phyloP scores from a whole-genome alignment of 1,140 invertebrate genomes.

The Pseudomyrmex gracilis region DNA sequence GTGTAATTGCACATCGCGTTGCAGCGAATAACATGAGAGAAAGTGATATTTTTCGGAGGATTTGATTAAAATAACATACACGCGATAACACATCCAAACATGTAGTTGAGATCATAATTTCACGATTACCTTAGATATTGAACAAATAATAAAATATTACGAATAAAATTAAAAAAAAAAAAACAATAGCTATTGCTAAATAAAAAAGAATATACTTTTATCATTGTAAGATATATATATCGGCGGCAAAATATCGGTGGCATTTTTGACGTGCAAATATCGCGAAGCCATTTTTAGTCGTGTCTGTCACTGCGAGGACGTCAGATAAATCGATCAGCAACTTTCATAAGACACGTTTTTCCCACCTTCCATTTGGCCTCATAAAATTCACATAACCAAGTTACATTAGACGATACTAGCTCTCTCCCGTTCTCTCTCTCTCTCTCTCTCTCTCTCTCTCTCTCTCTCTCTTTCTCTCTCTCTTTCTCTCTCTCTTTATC shows the following conservation, averaged over 20 bases:
- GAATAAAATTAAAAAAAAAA: neutral
- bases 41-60: neutral
- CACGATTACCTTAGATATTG: neutral
- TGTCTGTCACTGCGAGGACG: slow-evolving; percentile 40
- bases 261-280: slow-evolving; percentile 33
- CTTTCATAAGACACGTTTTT: slow-evolving; percentile 52
- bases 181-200: neutral
- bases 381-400: slow-evolving; percentile 60
- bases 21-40: neutral
- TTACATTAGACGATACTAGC: slow-evolving; percentile 60
- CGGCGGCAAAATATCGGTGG: neutral
- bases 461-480: neutral
- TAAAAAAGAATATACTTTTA: slow-evolving; percentile 10
- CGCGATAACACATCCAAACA: neutral
- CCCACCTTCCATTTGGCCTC: slow-evolving; percentile 57
- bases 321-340: slow-evolving; percentile 56
- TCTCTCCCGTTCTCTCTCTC: neutral
- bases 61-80: neutral
- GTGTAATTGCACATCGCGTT: slow-evolving; percentile 15
- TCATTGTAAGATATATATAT: neutral
- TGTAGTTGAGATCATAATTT: neutral
- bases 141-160: neutral
- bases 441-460: neutral
- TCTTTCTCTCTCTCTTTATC: neutral
- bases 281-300: slow-evolving; percentile 44